Conservation (phyloP, 35 echinoderm and acorn worm genomes). For the Amphiura filiformis region DNA sequence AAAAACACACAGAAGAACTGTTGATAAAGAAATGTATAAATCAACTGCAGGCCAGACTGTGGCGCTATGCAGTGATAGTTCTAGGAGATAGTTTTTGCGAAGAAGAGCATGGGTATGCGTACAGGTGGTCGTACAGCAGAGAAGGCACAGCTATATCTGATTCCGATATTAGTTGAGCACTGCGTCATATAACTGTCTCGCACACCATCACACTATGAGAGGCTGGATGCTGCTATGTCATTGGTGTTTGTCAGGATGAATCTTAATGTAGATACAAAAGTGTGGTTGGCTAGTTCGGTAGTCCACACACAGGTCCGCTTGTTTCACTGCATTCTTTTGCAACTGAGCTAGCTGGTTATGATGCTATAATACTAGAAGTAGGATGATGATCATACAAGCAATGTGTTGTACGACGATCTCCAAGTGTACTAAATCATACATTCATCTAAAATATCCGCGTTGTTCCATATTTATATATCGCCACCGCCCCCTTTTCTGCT, state of each 20-base stretch:
- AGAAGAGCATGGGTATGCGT: background rate
- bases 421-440: background rate
- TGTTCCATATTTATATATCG: background rate
- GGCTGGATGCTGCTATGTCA: background rate
- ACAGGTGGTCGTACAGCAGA: background rate
- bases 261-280: background rate
- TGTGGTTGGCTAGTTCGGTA: background rate
- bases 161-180: background rate
- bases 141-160: background rate
- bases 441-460: background rate
- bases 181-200: background rate
- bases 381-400: background rate
- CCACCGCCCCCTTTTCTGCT: background rate
- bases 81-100: background rate
- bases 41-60: background rate
- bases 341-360: background rate
- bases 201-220: background rate
- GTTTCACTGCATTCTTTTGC: background rate
- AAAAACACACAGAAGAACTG: too few relatives aligned
- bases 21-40: background rate
- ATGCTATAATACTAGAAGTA: background rate
- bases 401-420: background rate
- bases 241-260: background rate
- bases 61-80: constrained; percentile 3
- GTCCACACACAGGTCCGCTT: background rate